phyloP scores from a whole-genome alignment of 2,797 vertebrate species.

The Lophotriccus pileatus region DNA sequence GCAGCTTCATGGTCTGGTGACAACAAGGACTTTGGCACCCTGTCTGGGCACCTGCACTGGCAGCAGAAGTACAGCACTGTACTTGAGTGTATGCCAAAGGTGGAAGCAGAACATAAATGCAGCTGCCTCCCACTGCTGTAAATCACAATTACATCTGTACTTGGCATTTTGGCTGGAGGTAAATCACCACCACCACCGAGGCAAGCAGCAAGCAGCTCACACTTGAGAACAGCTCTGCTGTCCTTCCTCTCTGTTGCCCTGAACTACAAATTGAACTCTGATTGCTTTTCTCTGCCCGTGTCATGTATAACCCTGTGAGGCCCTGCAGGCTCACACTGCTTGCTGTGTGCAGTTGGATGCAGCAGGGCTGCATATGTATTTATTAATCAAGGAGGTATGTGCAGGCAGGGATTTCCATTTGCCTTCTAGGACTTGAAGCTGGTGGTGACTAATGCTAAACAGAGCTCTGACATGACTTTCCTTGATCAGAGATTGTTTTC shows the following conservation, averaged over 20 bases:
- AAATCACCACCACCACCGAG: accelerated
- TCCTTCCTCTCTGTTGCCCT: neutral
- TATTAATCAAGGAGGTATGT: neutral
- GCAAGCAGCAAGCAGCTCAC: neutral
- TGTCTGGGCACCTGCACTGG: neutral
- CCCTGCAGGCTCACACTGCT: neutral
- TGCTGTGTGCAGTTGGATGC: neutral
- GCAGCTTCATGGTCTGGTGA: neutral
- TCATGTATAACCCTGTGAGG: accelerated
- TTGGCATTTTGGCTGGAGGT: neutral
- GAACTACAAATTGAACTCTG: neutral
- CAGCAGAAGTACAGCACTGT: neutral
- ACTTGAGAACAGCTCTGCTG: neutral
- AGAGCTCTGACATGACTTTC: neutral
- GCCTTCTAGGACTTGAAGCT: neutral
- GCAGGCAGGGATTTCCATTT: neutral
- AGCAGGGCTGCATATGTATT: neutral
- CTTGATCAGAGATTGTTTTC: neutral
- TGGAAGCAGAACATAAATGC: neutral
- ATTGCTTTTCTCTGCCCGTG: neutral
- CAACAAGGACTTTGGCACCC: neutral
- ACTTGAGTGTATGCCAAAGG: neutral
- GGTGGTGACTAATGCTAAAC: neutral
- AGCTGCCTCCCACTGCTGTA: neutral
- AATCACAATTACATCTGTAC: neutral